Percentiles rank a stretch among this genome's conserved stretches.
Evolutionary conservation across 2,797 vertebrate species (phyloP).

Genomic region (Lepidocolaptes lacrymiger): DNA sequence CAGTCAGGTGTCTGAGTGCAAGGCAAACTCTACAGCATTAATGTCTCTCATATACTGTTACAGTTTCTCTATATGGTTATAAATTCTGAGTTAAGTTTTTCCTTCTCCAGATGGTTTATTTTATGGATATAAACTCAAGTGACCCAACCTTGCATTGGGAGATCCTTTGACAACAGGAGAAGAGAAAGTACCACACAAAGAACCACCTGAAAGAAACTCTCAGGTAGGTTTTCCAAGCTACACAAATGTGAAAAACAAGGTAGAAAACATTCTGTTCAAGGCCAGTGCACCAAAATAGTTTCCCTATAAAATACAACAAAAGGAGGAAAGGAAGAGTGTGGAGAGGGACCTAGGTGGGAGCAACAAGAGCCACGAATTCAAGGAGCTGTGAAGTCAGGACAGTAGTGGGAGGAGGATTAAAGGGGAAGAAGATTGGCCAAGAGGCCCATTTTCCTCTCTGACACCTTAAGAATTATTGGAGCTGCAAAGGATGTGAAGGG

Average conservation of each 20-base stretch:
- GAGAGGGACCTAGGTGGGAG: background rate
- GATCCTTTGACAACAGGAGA: background rate
- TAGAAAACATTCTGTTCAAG: background rate
- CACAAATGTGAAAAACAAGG: fast-evolving
- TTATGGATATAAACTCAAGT: background rate
- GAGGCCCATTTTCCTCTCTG: background rate
- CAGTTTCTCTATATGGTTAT: background rate
- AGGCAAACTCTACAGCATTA: background rate
- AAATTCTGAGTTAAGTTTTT: background rate
- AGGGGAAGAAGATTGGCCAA: background rate
- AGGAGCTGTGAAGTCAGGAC: background rate
- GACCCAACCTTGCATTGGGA: background rate
- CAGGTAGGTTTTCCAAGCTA: background rate
- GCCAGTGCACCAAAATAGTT: background rate
- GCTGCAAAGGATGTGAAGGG: background rate
- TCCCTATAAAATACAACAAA: background rate
- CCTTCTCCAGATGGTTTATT: background rate
- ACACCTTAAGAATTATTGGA: background rate
- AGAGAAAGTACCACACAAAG: background rate
- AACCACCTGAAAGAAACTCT: background rate
- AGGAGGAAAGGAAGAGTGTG: background rate
- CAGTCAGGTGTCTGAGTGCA: fast-evolving
- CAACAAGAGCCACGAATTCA: background rate
- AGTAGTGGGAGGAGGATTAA: background rate
- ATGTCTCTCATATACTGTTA: background rate